Conservation (phyloP, 2,888 invertebrate species). For the Frankliniella fusca region DNA sequence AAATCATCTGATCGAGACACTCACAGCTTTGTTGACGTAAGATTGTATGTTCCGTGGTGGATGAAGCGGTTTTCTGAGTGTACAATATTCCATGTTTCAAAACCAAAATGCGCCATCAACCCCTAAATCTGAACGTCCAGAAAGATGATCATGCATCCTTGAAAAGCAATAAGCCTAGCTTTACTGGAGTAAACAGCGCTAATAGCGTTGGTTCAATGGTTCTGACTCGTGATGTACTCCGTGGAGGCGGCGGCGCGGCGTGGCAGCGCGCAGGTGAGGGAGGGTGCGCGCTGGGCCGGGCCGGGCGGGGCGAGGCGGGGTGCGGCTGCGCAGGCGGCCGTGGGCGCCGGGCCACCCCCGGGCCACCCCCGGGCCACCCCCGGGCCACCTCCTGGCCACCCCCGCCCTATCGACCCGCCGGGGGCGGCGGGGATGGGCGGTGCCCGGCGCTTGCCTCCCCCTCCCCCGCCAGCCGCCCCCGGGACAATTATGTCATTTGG, state of each 20-base stretch:
- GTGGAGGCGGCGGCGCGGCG: not conserved
- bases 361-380: not conserved
- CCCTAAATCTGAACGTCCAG: too few relatives aligned
- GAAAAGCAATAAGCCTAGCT: not conserved
- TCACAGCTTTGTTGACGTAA: too few relatives aligned
- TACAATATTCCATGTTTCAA: too few relatives aligned
- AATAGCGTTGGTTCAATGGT: too few relatives aligned
- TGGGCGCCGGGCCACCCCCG: not conserved
- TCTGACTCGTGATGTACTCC: not conserved
- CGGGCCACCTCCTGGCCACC: not conserved
- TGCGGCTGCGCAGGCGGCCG: not conserved
- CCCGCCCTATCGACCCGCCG: not conserved
- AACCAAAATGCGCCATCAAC: too few relatives aligned
- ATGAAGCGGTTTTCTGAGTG: too few relatives aligned
- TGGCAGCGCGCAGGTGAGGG: not conserved
- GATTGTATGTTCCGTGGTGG: too few relatives aligned
- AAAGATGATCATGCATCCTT: too few relatives aligned
- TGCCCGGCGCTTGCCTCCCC: not conserved
- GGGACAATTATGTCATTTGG: slow-evolving; percentile 23
- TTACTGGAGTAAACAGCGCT: too few relatives aligned
- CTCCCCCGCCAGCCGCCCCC: not conserved
- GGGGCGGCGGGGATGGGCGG: not conserved
- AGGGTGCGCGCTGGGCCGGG: not conserved
- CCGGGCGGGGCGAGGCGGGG: not conserved
- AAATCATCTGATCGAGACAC: too few relatives aligned